A percentile compares a stretch with the other conserved stretches of the same genome.
Evolutionary conservation across 2,113 vertebrate genomes (phyloP).

Genomic region (Nothoprocta pentlandii): DNA sequence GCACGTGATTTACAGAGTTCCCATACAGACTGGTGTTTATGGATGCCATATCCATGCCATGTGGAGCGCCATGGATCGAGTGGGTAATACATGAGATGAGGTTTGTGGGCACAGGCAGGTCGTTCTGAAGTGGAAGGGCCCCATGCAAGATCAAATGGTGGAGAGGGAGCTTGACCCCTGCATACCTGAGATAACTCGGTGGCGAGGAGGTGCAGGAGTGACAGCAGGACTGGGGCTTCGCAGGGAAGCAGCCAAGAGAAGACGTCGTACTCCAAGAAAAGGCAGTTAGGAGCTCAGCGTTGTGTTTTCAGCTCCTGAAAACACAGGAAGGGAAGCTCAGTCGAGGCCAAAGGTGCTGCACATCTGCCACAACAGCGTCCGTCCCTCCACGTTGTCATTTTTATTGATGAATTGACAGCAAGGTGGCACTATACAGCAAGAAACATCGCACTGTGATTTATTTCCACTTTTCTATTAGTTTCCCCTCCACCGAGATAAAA

Average conservation of each 20-base stretch:
- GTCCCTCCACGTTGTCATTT: neutral
- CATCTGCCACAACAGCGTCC: fast-evolving
- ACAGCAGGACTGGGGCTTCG: fast-evolving
- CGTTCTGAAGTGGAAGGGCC: too few species aligned
- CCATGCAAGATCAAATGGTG: neutral
- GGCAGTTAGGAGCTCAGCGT: fast-evolving
- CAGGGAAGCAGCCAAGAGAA: neutral
- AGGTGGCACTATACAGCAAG: slow-evolving; percentile 68
- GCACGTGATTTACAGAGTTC: neutral
- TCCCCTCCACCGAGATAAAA: neutral
- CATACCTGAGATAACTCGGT: fast-evolving
- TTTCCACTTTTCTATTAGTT: neutral
- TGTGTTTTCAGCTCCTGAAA: neutral
- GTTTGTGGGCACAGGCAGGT: neutral
- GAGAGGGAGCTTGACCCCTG: neutral
- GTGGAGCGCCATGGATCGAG: neutral
- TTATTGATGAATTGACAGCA: slow-evolving; percentile 50
- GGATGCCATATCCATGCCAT: neutral
- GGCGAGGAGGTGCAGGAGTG: neutral
- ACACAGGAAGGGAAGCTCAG: neutral
- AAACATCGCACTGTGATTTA: neutral
- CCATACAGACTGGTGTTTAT: fast-evolving
- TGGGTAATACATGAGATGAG: neutral
- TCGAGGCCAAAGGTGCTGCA: fast-evolving
- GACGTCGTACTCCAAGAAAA: neutral